phyloP scores from a whole-genome alignment of 2,113 vertebrate genomes.

The Oplegnathus fasciatus region DNA sequence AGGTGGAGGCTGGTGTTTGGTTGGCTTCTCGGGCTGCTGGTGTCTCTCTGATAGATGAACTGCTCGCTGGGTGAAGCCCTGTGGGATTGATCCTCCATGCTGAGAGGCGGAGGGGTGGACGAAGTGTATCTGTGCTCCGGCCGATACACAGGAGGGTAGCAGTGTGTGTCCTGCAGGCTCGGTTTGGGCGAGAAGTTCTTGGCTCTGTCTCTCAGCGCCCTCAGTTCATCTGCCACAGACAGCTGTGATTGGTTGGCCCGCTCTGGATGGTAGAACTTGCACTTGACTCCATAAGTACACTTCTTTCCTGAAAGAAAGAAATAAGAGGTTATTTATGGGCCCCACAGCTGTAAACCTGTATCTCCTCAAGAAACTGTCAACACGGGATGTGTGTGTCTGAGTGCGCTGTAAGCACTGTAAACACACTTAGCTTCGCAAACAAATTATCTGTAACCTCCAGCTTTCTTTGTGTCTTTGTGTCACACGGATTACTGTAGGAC shows the following conservation, averaged over 20 bases:
- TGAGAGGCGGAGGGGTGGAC: constrained; percentile 21
- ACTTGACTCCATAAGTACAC: constrained; percentile 94
- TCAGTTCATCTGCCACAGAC: constrained; percentile 90
- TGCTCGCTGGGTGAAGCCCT: constrained; percentile 61
- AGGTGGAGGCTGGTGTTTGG: constrained; percentile 10
- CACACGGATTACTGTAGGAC: neutral
- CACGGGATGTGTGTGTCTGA: neutral
- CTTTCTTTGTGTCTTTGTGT: neutral
- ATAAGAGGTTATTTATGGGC: neutral
- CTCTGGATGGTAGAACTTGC: constrained; percentile 93
- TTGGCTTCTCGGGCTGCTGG: constrained; percentile 21
- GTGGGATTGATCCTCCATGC: constrained; percentile 43
- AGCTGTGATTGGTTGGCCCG: constrained; percentile 85
- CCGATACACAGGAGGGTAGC: constrained; percentile 5
- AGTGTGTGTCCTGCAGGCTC: neutral
- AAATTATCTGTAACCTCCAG: neutral
- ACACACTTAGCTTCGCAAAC: neutral
- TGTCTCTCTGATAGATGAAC: constrained; percentile 42
- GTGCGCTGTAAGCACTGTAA: neutral
- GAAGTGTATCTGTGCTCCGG: constrained; percentile 24
- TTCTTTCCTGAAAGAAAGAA: constrained; percentile 87
- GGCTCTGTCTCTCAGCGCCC: constrained; percentile 83
- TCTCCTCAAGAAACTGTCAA: neutral
- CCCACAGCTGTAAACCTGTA: neutral
- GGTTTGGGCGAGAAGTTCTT: constrained; percentile 33